phyloP scores from a whole-genome alignment of 2,113 vertebrate genomes.

The Caranx melampygus region DNA sequence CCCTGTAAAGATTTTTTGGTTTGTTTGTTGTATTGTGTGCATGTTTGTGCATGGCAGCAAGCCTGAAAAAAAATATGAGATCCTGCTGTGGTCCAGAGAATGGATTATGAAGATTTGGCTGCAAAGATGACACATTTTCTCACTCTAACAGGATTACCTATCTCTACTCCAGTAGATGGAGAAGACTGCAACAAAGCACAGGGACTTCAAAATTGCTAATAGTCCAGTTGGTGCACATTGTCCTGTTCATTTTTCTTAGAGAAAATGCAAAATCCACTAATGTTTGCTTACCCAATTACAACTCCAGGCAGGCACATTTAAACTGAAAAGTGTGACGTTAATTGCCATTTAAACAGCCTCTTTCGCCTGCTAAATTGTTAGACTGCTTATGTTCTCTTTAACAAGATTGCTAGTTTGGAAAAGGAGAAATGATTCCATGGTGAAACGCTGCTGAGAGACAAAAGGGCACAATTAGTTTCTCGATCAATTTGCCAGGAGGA shows the following conservation, averaged over 20 bases:
- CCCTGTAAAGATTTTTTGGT: constrained; percentile 15
- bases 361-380: constrained; percentile 60
- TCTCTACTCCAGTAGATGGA: background rate
- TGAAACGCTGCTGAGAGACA: constrained; percentile 52
- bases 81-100: constrained; percentile 31
- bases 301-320: constrained; percentile 47
- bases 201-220: constrained; percentile 24
- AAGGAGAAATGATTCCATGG: constrained; percentile 52
- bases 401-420: constrained; percentile 59
- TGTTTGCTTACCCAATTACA: constrained; percentile 66
- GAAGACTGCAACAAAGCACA: constrained; percentile 26
- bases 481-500: constrained; percentile 74
- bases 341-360: constrained; percentile 67
- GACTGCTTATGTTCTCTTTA: constrained; percentile 64
- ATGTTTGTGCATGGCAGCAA: background rate
- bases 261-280: constrained; percentile 47
- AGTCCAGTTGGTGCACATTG: constrained; percentile 14
- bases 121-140: constrained; percentile 42
- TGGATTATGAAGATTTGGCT: constrained; percentile 45
- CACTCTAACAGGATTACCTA: constrained; percentile 31
- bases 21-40: constrained; percentile 17
- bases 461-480: constrained; percentile 79
- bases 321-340: constrained; percentile 63
- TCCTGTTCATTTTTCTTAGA: constrained; percentile 37
- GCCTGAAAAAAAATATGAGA: constrained; percentile 5